Conservation (phyloP, 53 echinoderm and acorn worm species). For the Apostichopus leukothele region DNA sequence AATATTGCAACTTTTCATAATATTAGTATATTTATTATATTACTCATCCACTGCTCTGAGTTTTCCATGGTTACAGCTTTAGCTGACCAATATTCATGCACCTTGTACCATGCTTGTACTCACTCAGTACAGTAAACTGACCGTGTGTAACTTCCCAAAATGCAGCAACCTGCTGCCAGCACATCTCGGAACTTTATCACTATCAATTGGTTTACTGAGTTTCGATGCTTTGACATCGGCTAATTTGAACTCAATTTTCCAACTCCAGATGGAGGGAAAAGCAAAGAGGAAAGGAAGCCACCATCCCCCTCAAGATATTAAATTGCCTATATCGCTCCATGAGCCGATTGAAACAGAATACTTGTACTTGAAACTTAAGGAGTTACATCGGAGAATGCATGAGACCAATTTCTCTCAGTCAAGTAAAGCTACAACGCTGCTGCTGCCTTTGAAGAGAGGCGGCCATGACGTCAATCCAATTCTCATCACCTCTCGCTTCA, state of each 20-base stretch:
- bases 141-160: too few relatives aligned
- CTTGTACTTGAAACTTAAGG: conserved; percentile 28
- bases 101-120: too few relatives aligned
- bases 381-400: conserved; percentile 3
- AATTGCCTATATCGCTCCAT: neutral
- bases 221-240: neutral
- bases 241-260: conserved; percentile 3
- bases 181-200: neutral
- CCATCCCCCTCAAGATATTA: conserved; percentile 9
- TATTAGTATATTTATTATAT: too few relatives aligned
- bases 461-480: conserved; percentile 32
- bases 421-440: neutral
- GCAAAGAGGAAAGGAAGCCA: neutral
- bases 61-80: too few relatives aligned
- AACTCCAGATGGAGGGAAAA: neutral
- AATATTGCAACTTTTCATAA: too few relatives aligned
- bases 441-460: conserved; percentile 22
- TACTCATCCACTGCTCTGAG: too few relatives aligned
- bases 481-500: conserved; percentile 27
- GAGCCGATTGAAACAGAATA: conserved; percentile 22
- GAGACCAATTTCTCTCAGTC: conserved; percentile 32
- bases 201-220: neutral
- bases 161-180: too few relatives aligned
- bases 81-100: too few relatives aligned
- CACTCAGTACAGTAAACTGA: too few relatives aligned